phyloP scores from a whole-genome alignment of 2,888 invertebrate species.

The Heliconius ismenius region DNA sequence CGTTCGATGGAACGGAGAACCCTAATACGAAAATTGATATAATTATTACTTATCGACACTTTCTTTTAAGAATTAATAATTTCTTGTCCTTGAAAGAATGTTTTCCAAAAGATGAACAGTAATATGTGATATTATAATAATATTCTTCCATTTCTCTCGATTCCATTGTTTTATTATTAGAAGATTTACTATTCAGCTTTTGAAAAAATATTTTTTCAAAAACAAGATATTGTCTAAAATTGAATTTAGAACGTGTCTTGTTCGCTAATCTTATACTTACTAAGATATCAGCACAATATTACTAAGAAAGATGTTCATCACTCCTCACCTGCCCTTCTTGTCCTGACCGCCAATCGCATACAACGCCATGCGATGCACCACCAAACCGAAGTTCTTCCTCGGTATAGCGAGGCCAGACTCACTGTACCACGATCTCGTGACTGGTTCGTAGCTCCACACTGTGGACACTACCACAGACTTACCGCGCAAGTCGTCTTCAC shows the following conservation, averaged over 20 bases:
- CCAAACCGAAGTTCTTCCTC: slow-evolving; percentile 86
- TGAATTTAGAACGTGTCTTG: not conserved
- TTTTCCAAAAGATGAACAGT: no score
- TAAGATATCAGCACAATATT: not conserved
- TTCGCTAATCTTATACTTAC: not conserved
- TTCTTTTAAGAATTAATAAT: not conserved
- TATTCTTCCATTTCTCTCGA: no score
- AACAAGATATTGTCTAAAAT: not conserved
- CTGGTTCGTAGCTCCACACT: slow-evolving; percentile 87
- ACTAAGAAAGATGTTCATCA: not conserved
- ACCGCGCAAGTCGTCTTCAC: slow-evolving; percentile 80
- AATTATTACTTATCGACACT: not conserved
- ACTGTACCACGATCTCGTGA: slow-evolving; percentile 83
- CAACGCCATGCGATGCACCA: slow-evolving; percentile 84
- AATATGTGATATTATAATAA: no score
- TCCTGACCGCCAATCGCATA: slow-evolving; percentile 88
- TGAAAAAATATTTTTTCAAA: no score
- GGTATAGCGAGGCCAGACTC: slow-evolving; percentile 83
- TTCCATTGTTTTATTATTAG: no score
- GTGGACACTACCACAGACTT: slow-evolving; percentile 83
- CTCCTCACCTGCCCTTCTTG: slow-evolving; percentile 76
- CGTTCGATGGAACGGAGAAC: slow-evolving; percentile 83
- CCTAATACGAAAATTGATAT: slow-evolving; percentile 54
- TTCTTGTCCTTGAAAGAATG: no score
- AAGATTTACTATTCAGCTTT: no score